These are phyloP conservation scores for Laothoe populi DNA, from an alignment of 2,888 invertebrate genomes.

Conservation along the genomic window DNA sequence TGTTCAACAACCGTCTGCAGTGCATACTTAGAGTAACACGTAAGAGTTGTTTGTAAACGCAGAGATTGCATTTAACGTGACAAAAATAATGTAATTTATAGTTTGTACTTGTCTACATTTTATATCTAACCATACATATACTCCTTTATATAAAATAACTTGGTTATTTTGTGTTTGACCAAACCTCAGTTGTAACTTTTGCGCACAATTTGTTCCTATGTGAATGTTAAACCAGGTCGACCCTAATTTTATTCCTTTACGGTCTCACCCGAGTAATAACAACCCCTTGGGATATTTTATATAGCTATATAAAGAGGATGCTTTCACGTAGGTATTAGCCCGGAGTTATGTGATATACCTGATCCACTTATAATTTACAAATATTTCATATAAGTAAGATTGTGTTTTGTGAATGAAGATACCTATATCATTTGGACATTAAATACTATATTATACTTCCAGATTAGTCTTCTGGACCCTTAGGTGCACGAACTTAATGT, in stretches of 20 bases:
- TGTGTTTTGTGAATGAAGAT: too few species aligned
- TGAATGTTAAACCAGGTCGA: slow-evolving; percentile 32
- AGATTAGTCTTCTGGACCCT: too few species aligned
- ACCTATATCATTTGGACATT: too few species aligned
- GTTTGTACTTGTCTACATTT: neutral
- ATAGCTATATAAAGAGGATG: neutral
- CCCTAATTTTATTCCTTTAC: slow-evolving; percentile 30
- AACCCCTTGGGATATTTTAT: slow-evolving; percentile 15
- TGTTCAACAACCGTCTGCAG: too few species aligned
- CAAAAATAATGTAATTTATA: neutral
- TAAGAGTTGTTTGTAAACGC: neutral
- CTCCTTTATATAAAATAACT: neutral
- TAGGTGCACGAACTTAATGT: too few species aligned
- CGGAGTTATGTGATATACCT: neutral
- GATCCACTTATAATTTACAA: neutral
- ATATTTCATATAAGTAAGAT: too few species aligned
- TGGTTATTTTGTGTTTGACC: slow-evolving; percentile 15
- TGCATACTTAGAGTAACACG: too few species aligned
- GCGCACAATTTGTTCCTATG: slow-evolving; percentile 28
- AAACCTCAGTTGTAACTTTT: slow-evolving; percentile 21
- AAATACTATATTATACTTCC: too few species aligned
- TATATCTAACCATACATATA: neutral
- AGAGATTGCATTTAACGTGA: neutral
- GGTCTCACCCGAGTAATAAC: slow-evolving; percentile 13
- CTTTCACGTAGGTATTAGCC: neutral